A percentile compares a stretch with the other conserved stretches of the same genome.
Conservation (phyloP, 2,888 invertebrate genomes). For the Pristionchus japonicus region DNA sequence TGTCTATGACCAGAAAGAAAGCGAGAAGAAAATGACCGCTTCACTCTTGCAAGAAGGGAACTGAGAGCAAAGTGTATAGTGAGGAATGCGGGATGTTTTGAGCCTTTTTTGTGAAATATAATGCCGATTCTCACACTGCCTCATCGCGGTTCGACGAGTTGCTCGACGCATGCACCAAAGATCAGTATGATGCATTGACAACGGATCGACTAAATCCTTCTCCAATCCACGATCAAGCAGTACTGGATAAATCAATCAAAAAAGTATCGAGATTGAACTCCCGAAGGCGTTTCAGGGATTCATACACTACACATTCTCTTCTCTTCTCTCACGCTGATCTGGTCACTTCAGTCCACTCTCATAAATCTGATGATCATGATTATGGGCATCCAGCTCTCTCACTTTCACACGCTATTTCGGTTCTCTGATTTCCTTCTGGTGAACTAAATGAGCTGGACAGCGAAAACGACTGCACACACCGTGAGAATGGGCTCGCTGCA, state of each 20-base stretch:
- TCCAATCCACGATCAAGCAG: too few relatives aligned
- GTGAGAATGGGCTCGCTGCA: not conserved
- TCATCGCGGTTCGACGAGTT: too few relatives aligned
- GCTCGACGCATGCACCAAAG: too few relatives aligned
- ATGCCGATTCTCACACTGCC: not conserved
- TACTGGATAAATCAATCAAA: too few relatives aligned
- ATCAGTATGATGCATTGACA: too few relatives aligned
- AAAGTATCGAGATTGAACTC: too few relatives aligned
- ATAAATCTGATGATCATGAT: not conserved
- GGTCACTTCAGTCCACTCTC: not conserved
- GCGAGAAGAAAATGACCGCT: too few relatives aligned
- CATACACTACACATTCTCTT: not conserved
- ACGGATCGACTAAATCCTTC: too few relatives aligned
- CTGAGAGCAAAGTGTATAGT: not conserved
- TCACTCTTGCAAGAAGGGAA: not conserved
- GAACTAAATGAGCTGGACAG: not conserved
- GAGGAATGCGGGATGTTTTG: not conserved
- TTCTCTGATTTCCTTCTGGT: not conserved
- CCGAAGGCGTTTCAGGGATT: not conserved
- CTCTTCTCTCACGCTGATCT: not conserved
- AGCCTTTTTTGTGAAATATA: not conserved
- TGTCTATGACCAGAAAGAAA: too few relatives aligned
- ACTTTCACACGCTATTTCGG: not conserved
- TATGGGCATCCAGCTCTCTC: not conserved
- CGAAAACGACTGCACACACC: not conserved